phyloP scores from a whole-genome alignment of 2,113 vertebrate species.

The Narcine bancroftii region DNA sequence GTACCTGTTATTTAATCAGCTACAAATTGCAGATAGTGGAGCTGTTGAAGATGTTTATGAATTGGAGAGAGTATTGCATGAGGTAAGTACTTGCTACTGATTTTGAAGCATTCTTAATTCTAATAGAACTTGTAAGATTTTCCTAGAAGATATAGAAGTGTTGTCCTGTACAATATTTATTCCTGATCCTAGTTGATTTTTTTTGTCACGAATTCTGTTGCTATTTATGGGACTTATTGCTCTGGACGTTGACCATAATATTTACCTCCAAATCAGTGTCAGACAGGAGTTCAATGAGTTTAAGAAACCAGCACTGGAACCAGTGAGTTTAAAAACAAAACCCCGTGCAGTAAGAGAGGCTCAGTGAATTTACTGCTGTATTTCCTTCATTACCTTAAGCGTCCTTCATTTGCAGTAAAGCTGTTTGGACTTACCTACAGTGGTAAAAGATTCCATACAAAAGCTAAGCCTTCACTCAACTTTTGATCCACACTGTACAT shows the following conservation, averaged over 20 bases:
- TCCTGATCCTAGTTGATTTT: too few species aligned
- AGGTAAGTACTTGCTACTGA: slow-evolving; percentile 54
- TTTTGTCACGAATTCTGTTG: too few species aligned
- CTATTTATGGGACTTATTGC: neutral
- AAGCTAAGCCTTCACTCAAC: too few species aligned
- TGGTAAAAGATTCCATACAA: neutral
- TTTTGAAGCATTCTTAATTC: neutral
- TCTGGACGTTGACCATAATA: neutral
- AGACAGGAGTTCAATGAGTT: too few species aligned
- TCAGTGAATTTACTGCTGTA: too few species aligned
- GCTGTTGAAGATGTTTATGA: slow-evolving; percentile 71
- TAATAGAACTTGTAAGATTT: neutral
- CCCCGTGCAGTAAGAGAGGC: too few species aligned
- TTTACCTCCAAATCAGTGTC: neutral
- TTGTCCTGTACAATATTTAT: neutral
- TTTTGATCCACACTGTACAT: too few species aligned
- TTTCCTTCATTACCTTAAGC: too few species aligned
- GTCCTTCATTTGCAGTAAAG: neutral
- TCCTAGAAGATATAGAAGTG: neutral
- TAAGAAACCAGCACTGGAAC: too few species aligned
- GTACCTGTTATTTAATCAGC: slow-evolving; percentile 75
- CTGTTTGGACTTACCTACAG: neutral
- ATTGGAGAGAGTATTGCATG: slow-evolving; percentile 62
- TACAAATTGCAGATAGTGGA: slow-evolving; percentile 72
- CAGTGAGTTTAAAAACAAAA: too few species aligned